phyloP scores from a whole-genome alignment of 1,140 invertebrate species.

The Drosophila pallidifrons region DNA sequence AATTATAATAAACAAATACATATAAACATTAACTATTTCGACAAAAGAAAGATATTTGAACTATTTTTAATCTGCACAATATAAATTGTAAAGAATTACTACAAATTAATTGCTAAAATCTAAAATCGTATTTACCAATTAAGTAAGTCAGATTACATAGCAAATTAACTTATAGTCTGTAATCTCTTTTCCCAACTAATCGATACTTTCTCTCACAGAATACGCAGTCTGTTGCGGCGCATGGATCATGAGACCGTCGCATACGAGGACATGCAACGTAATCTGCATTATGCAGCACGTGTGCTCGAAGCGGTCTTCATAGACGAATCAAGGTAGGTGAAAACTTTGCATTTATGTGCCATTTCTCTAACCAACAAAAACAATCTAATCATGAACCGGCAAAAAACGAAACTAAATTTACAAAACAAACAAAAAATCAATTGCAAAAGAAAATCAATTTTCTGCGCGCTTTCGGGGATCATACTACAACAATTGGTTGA shows the following conservation, averaged over 20 bases:
- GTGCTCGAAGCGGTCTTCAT: slow-evolving; percentile 95
- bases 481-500: slow-evolving; percentile 61
- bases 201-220: slow-evolving; percentile 86
- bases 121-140: too few species aligned
- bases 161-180: background rate
- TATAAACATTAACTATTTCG: too few species aligned
- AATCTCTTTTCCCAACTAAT: slow-evolving; percentile 25
- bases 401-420: slow-evolving; percentile 8
- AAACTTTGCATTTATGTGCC: slow-evolving; percentile 8
- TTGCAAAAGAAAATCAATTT: slow-evolving; percentile 13
- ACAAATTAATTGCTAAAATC: too few species aligned
- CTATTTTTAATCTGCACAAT: too few species aligned
- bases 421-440: background rate
- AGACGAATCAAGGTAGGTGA: slow-evolving; percentile 94
- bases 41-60: too few species aligned
- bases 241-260: slow-evolving; percentile 93
- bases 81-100: too few species aligned
- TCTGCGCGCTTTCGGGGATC: slow-evolving; percentile 43
- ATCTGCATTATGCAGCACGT: slow-evolving; percentile 93
- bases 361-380: slow-evolving; percentile 37
- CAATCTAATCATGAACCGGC: slow-evolving; percentile 44
- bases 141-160: background rate
- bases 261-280: slow-evolving; percentile 93
- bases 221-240: slow-evolving; percentile 92
- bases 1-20: too few species aligned